Percentiles rank a stretch among this genome's conserved stretches.
These are phyloP conservation scores for Caenorhabditis angaria DNA, from an alignment of 2,888 invertebrate species.

Conservation along the genomic window DNA sequence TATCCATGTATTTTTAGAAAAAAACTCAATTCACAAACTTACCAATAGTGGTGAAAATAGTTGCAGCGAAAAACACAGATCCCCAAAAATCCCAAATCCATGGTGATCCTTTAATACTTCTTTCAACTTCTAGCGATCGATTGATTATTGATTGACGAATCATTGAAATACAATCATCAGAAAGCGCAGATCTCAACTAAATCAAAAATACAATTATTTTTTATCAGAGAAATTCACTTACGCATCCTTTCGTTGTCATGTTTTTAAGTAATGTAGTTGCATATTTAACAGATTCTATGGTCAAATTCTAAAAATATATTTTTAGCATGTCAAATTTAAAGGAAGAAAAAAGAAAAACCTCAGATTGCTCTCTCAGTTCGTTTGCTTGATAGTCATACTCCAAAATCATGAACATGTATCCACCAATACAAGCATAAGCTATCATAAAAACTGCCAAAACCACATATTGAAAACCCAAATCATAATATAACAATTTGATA, in stretches of 20 bases:
- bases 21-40: background rate
- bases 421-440: constrained; percentile 38
- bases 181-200: background rate
- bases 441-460: constrained; percentile 31
- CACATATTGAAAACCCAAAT: constrained; percentile 29
- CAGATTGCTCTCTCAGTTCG: background rate
- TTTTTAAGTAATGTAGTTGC: background rate
- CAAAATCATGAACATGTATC: constrained; percentile 34
- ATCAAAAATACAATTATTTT: background rate
- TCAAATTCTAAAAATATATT: background rate
- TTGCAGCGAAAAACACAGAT: constrained; percentile 65
- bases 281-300: background rate
- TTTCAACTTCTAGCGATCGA: constrained; percentile 23
- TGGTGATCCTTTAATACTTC: constrained; percentile 16
- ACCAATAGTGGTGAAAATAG: constrained; percentile 76
- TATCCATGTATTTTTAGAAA: background rate
- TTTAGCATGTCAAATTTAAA: background rate
- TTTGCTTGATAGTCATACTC: constrained; percentile 23
- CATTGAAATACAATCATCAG: constrained; percentile 20
- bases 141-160: constrained; percentile 29
- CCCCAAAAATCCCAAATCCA: constrained; percentile 70
- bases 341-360: background rate
- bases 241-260: background rate
- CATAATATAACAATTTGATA: constrained; percentile 21
- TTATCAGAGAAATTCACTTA: background rate